These are phyloP conservation scores for Timema podura DNA, from an alignment of 2,888 invertebrate species.

Conservation along the genomic window DNA sequence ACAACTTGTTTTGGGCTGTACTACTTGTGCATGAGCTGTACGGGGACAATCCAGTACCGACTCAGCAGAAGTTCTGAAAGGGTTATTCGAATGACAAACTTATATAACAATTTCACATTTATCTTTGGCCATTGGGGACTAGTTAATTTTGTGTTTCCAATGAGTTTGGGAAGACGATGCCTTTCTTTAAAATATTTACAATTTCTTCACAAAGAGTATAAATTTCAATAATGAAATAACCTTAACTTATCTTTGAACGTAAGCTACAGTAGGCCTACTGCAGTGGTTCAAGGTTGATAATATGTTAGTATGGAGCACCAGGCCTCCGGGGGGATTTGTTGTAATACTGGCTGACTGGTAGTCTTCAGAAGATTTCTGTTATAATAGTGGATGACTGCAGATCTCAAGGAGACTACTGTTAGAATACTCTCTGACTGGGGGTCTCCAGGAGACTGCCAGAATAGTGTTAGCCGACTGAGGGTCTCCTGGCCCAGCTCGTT, in stretches of 20 bases:
- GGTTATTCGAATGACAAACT: neutral
- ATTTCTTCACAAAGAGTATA: neutral
- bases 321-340: too few species aligned
- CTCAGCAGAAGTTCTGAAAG: neutral
- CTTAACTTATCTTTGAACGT: neutral
- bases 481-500: too few species aligned
- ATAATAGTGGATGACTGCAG: too few species aligned
- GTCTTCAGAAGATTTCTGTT: too few species aligned
- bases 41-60: slow-evolving; percentile 8
- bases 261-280: too few species aligned
- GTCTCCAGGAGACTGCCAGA: too few species aligned
- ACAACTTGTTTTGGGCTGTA: slow-evolving; percentile 22
- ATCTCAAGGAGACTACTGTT: too few species aligned
- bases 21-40: slow-evolving; percentile 9
- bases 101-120: slow-evolving; percentile 12
- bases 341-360: too few species aligned
- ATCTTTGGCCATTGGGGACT: slow-evolving; percentile 21
- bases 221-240: slow-evolving; percentile 4
- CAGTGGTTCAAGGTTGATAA: too few species aligned
- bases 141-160: slow-evolving; percentile 23
- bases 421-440: too few species aligned
- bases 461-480: too few species aligned
- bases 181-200: neutral
- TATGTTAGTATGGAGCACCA: too few species aligned
- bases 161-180: neutral